A percentile compares a stretch with the other conserved stretches of the same genome.
Conservation (phyloP, 2,888 invertebrate genomes). For the Acrocera orbiculus region DNA sequence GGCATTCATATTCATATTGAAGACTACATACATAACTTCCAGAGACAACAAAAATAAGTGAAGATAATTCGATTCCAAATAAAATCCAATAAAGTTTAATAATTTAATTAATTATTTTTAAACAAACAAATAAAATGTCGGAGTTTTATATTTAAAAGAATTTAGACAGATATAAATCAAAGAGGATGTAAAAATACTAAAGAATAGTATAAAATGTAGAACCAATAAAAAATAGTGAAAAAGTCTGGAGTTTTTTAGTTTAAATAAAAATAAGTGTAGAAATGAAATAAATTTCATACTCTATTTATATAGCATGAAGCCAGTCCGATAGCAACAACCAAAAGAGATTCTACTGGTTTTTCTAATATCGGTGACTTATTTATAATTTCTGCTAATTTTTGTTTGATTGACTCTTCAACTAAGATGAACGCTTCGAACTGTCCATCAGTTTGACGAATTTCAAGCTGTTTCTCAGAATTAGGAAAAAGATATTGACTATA, state of each 20-base stretch:
- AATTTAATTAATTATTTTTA: too few species aligned
- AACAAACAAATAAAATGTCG: too few species aligned
- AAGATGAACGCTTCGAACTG: conserved; percentile 82
- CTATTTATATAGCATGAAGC: conserved; percentile 75
- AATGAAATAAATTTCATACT: too few species aligned
- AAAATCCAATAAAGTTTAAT: too few species aligned
- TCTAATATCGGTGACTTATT: conserved; percentile 31
- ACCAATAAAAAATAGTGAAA: too few species aligned
- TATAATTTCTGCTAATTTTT: conserved; percentile 42
- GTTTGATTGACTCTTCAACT: conserved; percentile 68
- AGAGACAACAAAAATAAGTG: conserved; percentile 69
- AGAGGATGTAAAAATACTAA: too few species aligned
- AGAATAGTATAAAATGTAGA: too few species aligned
- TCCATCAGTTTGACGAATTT: conserved; percentile 69
- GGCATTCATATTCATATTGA: conserved; percentile 98
- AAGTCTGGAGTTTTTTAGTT: too few species aligned
- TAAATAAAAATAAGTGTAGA: too few species aligned
- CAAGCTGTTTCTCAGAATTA: conserved; percentile 45
- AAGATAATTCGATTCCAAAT: conserved; percentile 49
- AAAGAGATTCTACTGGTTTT: conserved; percentile 47
- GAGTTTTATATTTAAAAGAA: too few species aligned
- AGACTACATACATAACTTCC: conserved; percentile 81
- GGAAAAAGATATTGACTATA: conserved; percentile 67
- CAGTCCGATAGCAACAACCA: conserved; percentile 81
- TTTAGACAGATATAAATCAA: too few species aligned